These are phyloP conservation scores for Kryptopterus vitreolus DNA, from an alignment of 2,797 vertebrate species.

Conservation along the genomic window DNA sequence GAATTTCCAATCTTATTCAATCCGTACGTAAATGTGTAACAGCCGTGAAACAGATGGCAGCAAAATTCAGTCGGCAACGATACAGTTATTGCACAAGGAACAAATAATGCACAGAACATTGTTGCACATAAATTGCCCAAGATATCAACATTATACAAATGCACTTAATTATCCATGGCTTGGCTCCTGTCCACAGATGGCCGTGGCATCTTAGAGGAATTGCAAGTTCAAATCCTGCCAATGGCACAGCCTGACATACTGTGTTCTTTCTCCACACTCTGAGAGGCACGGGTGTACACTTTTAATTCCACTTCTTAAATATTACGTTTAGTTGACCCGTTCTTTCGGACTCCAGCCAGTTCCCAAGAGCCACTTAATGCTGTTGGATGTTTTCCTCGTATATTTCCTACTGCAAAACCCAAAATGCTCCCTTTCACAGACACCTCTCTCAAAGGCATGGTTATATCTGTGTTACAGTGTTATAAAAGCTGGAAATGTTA, in stretches of 20 bases:
- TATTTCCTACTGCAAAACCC: background rate
- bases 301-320: background rate
- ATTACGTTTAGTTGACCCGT: background rate
- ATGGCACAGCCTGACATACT: background rate
- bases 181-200: background rate
- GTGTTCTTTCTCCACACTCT: background rate
- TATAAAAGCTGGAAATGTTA: conserved; percentile 14
- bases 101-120: no score
- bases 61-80: no score
- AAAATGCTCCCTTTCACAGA: background rate
- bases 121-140: no score
- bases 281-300: background rate
- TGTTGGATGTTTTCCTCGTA: background rate
- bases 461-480: background rate
- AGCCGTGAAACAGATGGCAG: no score
- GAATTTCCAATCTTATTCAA: no score
- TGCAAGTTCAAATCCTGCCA: background rate
- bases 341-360: background rate
- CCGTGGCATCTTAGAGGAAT: background rate
- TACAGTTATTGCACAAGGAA: no score
- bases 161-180: background rate
- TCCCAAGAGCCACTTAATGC: background rate
- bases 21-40: no score
- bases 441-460: background rate
- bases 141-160: no score